Base-by-base conservation (phyloP, 2,888 invertebrate genomes). In the Tribolium freemani region DNA sequence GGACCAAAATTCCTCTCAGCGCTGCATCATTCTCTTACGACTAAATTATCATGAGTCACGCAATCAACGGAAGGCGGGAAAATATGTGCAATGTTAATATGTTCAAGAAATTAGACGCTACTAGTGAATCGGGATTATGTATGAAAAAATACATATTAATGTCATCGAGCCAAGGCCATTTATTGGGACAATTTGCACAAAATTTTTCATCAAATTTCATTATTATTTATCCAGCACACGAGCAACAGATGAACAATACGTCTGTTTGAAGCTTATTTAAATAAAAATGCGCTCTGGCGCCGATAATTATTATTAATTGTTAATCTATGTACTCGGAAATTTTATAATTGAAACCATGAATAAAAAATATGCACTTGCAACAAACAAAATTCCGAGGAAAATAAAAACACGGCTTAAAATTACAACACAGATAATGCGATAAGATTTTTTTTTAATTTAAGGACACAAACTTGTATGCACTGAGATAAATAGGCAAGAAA, bases 31-130 rank as follows among this genome's bases (percentile, higher is more conserved):
- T 10, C 2, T 20, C 4, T 58, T 45, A 10, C 58, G 9, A 45
- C n/a, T 44, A 45, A 45, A 45, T 58, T 45, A 16, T 5, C 26
- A 31, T 58, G 58, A 58, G 31, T 58, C 58, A 58, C 45, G 38
- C 11, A 31, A 54, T 31, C 26, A 26, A 10, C 20, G 16, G 16
- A 58, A 58, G 45, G 58, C 58, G 58, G 58, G 58, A 58, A 56
- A 58, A 58, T 58, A 44, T 58, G 11, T 58, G 58, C 20, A 13
- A 20, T 16, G 20, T 20, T 58, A 21, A 44, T 58, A 6, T n/a
- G 44, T 20, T 10, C 16, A 13, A 13, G 11, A 13, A 48, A 11
- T 11, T 16, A 13, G 13, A 46, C 46, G 46, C 11, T 11, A 46
- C 10, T n/a, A 46, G 9, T n/a, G 46, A 48, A 16, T 48, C 51